Evolutionary conservation across 1,140 invertebrate species (phyloP).

Genomic region (Drosophila asahinai): DNA sequence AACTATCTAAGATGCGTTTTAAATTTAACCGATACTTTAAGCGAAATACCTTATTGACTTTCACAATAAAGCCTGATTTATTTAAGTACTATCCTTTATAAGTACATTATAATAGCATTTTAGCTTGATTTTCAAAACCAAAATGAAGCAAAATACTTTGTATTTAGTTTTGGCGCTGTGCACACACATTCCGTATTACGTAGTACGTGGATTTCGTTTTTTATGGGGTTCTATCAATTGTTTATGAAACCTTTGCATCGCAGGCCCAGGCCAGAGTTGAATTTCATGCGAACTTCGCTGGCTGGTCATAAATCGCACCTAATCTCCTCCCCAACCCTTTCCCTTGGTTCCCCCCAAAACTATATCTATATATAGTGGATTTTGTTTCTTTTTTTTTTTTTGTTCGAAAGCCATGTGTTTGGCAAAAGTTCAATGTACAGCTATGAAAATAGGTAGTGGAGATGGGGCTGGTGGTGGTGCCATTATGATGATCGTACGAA

Average conservation of each 20-base stretch:
- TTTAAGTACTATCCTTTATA: too few relatives aligned
- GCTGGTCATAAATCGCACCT: conserved; percentile 62
- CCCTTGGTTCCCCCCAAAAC: too few relatives aligned
- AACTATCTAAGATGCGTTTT: too few relatives aligned
- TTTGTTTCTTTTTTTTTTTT: background rate
- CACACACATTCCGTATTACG: background rate
- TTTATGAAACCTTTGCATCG: conserved; percentile 60
- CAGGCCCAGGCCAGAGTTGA: conserved; percentile 43
- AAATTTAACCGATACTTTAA: too few relatives aligned
- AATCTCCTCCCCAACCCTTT: conserved; percentile 20
- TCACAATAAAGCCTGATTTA: too few relatives aligned
- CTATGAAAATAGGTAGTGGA: conserved; percentile 31
- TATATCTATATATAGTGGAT: conserved; percentile 15
- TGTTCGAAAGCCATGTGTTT: conserved; percentile 17
- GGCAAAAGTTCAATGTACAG: conserved; percentile 69
- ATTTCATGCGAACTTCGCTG: conserved; percentile 58
- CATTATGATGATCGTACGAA: background rate
- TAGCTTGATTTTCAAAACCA: too few relatives aligned
- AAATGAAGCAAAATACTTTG: too few relatives aligned
- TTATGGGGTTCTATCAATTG: conserved; percentile 48
- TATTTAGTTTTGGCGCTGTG: background rate
- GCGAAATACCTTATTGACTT: too few relatives aligned
- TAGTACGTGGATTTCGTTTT: conserved; percentile 4
- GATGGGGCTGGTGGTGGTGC: background rate
- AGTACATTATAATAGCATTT: too few relatives aligned